Percentiles rank a stretch among this genome's conserved stretches.
Evolutionary conservation across 2,113 vertebrate species (phyloP).

Genomic region (Pelecanus crispus): DNA sequence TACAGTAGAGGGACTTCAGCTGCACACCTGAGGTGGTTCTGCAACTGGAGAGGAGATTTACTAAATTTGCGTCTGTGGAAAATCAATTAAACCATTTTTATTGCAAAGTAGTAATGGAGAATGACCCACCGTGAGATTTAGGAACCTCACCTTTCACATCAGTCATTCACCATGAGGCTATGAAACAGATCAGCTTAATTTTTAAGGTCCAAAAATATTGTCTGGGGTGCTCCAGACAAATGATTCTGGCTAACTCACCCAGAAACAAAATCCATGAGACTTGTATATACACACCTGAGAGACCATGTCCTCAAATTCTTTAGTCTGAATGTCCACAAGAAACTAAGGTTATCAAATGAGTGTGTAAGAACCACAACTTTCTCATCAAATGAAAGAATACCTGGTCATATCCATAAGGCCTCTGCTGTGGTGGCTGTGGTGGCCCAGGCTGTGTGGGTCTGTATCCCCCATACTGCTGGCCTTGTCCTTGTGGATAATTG

Average conservation of each 20-base stretch:
- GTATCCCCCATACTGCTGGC: constrained; percentile 94
- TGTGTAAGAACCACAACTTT: neutral
- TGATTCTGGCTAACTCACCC: neutral
- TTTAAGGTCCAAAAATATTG: neutral
- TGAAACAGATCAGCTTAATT: neutral
- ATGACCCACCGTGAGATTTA: neutral
- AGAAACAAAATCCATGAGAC: neutral
- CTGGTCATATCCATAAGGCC: constrained; percentile 98
- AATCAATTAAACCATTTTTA: neutral
- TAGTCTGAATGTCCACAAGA: neutral
- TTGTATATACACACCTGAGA: neutral
- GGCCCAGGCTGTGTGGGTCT: constrained; percentile 93
- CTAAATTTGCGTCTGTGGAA: neutral
- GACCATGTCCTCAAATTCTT: neutral
- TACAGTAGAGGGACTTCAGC: neutral
- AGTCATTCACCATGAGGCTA: neutral
- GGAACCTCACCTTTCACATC: neutral
- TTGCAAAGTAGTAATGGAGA: neutral
- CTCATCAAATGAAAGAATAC: constrained; percentile 64
- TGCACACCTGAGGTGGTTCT: neutral
- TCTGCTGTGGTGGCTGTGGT: constrained; percentile 93
- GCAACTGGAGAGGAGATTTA: neutral
- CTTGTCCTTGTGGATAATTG: constrained; percentile 95
- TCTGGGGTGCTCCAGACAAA: neutral
- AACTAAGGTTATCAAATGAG: neutral